A percentile compares a stretch with the other conserved stretches of the same genome.
These are phyloP conservation scores for Lasiurus cinereus DNA, from an alignment of 2,113 vertebrate species.

Conservation along the genomic window DNA sequence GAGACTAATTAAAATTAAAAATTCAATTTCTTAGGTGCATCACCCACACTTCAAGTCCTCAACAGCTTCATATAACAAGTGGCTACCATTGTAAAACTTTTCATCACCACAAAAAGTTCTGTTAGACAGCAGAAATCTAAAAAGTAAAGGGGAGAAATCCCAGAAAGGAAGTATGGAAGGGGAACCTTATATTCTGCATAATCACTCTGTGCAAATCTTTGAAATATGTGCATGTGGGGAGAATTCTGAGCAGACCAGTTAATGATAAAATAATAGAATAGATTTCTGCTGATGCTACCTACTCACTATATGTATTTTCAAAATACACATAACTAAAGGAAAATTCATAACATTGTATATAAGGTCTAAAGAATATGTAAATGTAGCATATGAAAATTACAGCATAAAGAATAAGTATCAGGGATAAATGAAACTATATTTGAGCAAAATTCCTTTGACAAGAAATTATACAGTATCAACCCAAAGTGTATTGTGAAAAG, in stretches of 20 bases:
- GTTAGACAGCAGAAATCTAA: not conserved
- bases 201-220: slow-evolving; percentile 35
- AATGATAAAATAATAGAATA: not conserved
- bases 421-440: not conserved
- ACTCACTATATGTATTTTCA: not conserved
- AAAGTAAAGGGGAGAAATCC: not conserved
- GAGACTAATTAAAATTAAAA: slow-evolving; percentile 28
- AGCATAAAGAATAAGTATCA: slow-evolving; percentile 19
- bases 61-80: not conserved
- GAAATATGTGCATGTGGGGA: not conserved
- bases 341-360: not conserved
- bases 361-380: not conserved
- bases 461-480: slow-evolving; percentile 15
- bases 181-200: not conserved
- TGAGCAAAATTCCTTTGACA: not conserved
- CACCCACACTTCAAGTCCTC: slow-evolving; percentile 23
- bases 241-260: not conserved
- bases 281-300: not conserved
- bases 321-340: not conserved
- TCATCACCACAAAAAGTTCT: not conserved
- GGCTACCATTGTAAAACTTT: not conserved
- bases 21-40: not conserved
- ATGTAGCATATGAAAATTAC: not conserved
- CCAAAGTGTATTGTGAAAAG: not conserved
- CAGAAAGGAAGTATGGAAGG: not conserved